Evolutionary conservation across 2,888 invertebrate species (phyloP).

Genomic region (Plebejus anna): DNA sequence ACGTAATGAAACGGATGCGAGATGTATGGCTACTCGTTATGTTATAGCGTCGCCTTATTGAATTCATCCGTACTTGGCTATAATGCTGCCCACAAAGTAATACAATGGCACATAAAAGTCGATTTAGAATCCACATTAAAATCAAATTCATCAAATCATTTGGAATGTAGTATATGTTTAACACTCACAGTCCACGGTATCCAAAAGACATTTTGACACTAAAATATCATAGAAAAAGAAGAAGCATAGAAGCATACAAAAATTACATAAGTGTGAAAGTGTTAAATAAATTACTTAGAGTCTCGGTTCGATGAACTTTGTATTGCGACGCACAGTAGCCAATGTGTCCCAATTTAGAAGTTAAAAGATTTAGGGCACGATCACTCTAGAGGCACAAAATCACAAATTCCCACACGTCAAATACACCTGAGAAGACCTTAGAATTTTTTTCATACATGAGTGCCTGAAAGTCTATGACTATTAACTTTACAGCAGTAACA

Average conservation of each 20-base stretch:
- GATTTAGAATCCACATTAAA: no score
- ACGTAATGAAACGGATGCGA: neutral
- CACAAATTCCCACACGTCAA: neutral
- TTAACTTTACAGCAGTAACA: neutral
- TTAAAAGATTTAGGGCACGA: constrained; percentile 19
- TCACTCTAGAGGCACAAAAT: constrained; percentile 7
- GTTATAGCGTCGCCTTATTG: neutral
- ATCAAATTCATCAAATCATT: no score
- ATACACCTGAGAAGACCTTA: neutral
- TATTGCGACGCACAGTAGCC: neutral
- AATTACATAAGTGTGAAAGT: no score
- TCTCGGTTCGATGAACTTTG: neutral
- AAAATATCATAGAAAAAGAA: no score
- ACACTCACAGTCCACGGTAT: no score
- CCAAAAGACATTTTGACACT: no score
- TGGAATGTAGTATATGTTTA: no score
- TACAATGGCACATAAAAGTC: neutral
- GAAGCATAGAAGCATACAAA: no score
- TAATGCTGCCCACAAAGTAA: neutral
- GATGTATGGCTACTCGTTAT: neutral
- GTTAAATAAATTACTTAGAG: neutral
- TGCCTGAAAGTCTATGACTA: neutral
- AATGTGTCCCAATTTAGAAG: neutral
- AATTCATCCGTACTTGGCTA: neutral
- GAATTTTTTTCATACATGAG: neutral